These are phyloP conservation scores for Steatocranus sp. DNA, from an alignment of 2,797 vertebrate genomes.

Conservation along the genomic window DNA sequence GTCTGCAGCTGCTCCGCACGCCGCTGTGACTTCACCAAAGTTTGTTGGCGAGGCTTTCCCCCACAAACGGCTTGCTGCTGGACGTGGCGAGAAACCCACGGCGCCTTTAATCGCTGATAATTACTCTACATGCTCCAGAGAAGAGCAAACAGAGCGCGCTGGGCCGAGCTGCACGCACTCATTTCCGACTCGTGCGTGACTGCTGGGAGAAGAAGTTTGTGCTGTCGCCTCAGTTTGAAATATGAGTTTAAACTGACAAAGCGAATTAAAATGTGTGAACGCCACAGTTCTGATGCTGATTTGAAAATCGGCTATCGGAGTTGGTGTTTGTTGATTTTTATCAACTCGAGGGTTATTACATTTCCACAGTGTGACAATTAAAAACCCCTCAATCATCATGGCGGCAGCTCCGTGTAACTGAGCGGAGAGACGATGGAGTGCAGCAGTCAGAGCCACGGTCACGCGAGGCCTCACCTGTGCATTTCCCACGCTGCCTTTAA, in stretches of 20 bases:
- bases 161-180: background rate
- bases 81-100: constrained; percentile 38
- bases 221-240: constrained; percentile 71
- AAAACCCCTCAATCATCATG: constrained; percentile 72
- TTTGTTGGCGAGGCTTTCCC: constrained; percentile 25
- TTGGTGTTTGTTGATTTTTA: constrained; percentile 80
- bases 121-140: constrained; percentile 70
- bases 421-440: constrained; percentile 3
- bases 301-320: constrained; percentile 74
- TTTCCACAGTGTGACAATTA: constrained; percentile 78
- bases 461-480: background rate
- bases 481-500: constrained; percentile 13
- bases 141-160: constrained; percentile 62
- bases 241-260: constrained; percentile 76
- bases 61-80: constrained; percentile 45
- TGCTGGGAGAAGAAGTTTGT: constrained; percentile 67
- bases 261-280: constrained; percentile 77
- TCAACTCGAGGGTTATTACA: constrained; percentile 77
- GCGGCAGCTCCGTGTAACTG: constrained; percentile 9
- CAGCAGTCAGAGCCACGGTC: background rate
- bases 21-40: constrained; percentile 37
- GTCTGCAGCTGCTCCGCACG: constrained; percentile 17
- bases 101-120: constrained; percentile 79
- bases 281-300: constrained; percentile 62
- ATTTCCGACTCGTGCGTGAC: constrained; percentile 68